These are phyloP conservation scores for Lasioglossum baleicum DNA, from an alignment of 1,140 invertebrate species.

Conservation along the genomic window DNA sequence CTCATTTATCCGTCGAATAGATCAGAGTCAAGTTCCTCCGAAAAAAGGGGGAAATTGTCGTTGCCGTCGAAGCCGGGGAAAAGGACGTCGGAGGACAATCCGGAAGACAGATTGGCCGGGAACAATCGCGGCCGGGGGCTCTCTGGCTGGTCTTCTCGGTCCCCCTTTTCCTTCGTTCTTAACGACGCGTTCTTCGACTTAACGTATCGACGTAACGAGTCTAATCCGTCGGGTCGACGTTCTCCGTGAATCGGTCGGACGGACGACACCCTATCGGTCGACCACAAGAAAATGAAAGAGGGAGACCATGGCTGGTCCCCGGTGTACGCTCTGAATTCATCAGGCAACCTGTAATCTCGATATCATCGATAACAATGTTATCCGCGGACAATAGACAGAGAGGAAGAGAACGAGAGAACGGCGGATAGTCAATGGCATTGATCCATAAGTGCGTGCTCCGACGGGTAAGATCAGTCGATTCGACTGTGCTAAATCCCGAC, in stretches of 20 bases:
- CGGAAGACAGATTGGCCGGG: slow-evolving; percentile 54
- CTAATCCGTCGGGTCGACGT: slow-evolving; percentile 48
- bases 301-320: slow-evolving; percentile 3
- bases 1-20: slow-evolving; percentile 41
- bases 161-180: slow-evolving; percentile 2
- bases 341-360: slow-evolving; percentile 69
- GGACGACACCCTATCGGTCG: slow-evolving; percentile 13
- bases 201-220: slow-evolving; percentile 58
- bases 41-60: slow-evolving; percentile 24
- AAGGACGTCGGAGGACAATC: slow-evolving; percentile 27
- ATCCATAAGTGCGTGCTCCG: too few relatives aligned
- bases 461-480: too few relatives aligned
- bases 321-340: slow-evolving; percentile 59
- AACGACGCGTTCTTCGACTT: slow-evolving; percentile 53
- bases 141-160: background rate
- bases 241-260: background rate
- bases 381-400: slow-evolving; percentile 61
- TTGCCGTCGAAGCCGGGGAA: slow-evolving; percentile 10
- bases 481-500: too few relatives aligned
- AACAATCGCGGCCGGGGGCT: slow-evolving; percentile 27
- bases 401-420: too few relatives aligned
- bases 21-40: slow-evolving; percentile 10
- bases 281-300: slow-evolving; percentile 21
- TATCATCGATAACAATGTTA: slow-evolving; percentile 72
- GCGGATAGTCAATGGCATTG: background rate